Percentiles rank a stretch among this genome's conserved stretches.
phyloP scores from a whole-genome alignment of 2,888 invertebrate species.

The Muschampia plurimacula region DNA sequence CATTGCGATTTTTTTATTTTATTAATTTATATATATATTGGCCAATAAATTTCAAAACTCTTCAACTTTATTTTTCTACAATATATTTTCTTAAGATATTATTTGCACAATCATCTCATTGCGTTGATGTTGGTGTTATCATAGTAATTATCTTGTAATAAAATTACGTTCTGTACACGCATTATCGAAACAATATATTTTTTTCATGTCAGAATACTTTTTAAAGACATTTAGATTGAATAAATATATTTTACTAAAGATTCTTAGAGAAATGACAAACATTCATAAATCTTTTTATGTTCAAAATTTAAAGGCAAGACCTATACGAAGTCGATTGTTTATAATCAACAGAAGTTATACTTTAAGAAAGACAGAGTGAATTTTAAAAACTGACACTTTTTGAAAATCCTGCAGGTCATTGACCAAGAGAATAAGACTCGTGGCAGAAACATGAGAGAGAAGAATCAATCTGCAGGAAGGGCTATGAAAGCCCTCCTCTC shows the following conservation, averaged over 20 bases:
- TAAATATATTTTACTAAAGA: no score
- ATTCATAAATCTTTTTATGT: not conserved
- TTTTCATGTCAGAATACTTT: not conserved
- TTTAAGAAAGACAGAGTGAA: not conserved
- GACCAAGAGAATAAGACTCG: not conserved
- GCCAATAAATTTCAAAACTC: not conserved
- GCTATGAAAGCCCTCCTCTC: not conserved
- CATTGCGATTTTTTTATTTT: no score
- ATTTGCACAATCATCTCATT: slow-evolving; percentile 1
- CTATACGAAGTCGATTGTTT: not conserved
- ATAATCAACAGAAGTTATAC: not conserved
- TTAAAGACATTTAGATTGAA: not conserved
- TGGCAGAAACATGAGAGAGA: not conserved
- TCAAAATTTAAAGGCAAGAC: not conserved
- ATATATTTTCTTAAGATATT: not conserved
- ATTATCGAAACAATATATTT: not conserved
- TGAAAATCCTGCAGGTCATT: slow-evolving; percentile 1
- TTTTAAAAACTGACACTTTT: slow-evolving; percentile 6
- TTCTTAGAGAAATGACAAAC: no score
- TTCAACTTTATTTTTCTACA: not conserved
- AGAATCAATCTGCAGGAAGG: not conserved
- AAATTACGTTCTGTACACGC: not conserved
- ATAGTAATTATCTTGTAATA: not conserved
- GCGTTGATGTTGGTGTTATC: not conserved
- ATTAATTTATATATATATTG: not conserved